phyloP scores from a whole-genome alignment of 2,888 invertebrate species.

The Noctua pronuba region DNA sequence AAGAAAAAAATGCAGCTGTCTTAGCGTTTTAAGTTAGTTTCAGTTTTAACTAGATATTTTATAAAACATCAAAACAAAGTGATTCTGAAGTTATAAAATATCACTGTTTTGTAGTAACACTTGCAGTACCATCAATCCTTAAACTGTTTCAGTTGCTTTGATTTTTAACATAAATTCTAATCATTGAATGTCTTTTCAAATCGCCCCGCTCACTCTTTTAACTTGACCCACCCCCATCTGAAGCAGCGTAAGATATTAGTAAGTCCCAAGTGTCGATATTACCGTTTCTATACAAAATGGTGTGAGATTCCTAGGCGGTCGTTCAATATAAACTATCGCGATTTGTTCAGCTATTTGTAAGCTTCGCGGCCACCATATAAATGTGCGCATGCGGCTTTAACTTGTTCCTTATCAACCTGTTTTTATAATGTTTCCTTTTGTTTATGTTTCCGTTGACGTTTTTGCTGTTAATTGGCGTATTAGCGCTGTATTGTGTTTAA shows the following conservation, averaged over 20 bases:
- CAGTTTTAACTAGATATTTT: background rate
- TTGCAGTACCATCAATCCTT: background rate
- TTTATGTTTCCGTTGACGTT: constrained; percentile 62
- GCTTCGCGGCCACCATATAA: constrained; percentile 63
- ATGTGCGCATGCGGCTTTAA: constrained; percentile 63
- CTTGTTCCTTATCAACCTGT: constrained; percentile 61
- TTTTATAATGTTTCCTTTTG: constrained; percentile 57
- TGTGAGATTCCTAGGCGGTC: constrained; percentile 71
- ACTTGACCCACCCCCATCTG: constrained; percentile 66
- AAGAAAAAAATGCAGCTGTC: background rate
- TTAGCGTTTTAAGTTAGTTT: background rate
- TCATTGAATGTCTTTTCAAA: background rate
- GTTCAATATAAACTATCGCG: constrained; percentile 69
- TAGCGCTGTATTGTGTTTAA: constrained; percentile 62
- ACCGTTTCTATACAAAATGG: constrained; percentile 81
- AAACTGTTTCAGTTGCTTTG: background rate
- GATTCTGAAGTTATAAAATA: background rate
- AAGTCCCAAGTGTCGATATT: constrained; percentile 79
- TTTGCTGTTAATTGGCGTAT: constrained; percentile 64
- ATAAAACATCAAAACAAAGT: background rate
- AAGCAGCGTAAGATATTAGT: constrained; percentile 80
- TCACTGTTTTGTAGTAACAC: background rate
- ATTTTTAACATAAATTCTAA: no score
- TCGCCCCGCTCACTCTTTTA: constrained; percentile 36
- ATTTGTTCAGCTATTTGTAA: constrained; percentile 76